Conservation (phyloP, 2,888 invertebrate species). For the Luperina nickerlii region DNA sequence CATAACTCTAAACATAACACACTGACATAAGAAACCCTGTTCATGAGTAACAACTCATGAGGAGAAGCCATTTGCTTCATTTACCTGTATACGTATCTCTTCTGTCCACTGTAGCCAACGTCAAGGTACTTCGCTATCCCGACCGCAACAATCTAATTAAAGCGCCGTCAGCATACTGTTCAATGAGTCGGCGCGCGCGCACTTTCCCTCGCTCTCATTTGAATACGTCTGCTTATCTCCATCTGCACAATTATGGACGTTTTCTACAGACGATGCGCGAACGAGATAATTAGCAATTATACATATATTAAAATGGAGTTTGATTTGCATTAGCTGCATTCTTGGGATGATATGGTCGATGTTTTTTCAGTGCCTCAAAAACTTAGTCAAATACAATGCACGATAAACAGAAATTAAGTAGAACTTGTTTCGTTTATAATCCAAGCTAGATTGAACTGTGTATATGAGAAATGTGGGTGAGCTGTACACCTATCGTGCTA, state of each 20-base stretch:
- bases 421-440: background rate
- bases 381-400: constrained; percentile 6
- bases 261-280: constrained; percentile 65
- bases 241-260: constrained; percentile 72
- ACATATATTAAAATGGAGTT: constrained; percentile 45
- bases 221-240: constrained; percentile 74
- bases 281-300: constrained; percentile 60
- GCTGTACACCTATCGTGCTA: background rate
- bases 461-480: background rate
- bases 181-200: constrained; percentile 64
- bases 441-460: background rate
- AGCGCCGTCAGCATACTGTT: constrained; percentile 39
- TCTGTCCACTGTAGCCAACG: background rate
- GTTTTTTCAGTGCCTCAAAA: constrained; percentile 5
- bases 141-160: constrained; percentile 49
- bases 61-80: background rate
- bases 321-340: constrained; percentile 53
- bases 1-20: background rate
- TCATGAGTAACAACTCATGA: background rate
- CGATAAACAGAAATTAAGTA: background rate
- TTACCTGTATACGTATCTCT: background rate
- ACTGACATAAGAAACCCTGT: background rate
- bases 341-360: constrained; percentile 15
- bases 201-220: constrained; percentile 76
- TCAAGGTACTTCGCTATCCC: constrained; percentile 11